A percentile compares a stretch with the other conserved stretches of the same genome.
Conservation (phyloP, 2,113 vertebrate genomes). For the Hydrolagus affinis region DNA sequence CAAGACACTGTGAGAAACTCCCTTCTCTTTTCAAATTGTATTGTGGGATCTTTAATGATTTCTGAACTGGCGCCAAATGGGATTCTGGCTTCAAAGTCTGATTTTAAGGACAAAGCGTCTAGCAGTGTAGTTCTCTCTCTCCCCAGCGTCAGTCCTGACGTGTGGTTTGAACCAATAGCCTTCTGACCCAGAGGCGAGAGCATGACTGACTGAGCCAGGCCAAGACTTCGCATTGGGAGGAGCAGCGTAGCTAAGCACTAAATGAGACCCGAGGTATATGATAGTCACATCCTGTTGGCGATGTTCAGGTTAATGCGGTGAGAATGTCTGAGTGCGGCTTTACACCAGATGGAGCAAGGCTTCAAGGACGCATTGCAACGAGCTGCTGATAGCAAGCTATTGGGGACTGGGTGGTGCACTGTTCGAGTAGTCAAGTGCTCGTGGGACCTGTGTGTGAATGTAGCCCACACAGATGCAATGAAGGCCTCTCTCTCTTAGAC, state of each 20-base stretch:
- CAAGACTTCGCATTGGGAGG: background rate
- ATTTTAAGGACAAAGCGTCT: too few relatives aligned
- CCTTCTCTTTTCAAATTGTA: too few relatives aligned
- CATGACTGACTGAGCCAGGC: too few relatives aligned
- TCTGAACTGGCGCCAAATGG: too few relatives aligned
- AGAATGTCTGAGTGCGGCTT: conserved; percentile 13
- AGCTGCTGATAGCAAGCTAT: conserved; percentile 16
- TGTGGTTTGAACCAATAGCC: too few relatives aligned
- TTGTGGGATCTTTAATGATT: too few relatives aligned
- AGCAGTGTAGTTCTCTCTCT: too few relatives aligned
- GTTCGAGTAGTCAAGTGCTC: background rate
- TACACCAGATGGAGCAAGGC: conserved; percentile 20
- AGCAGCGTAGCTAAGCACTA: background rate
- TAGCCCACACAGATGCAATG: conserved; percentile 4
- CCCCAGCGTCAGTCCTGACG: too few relatives aligned
- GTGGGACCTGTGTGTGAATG: background rate
- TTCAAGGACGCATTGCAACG: background rate
- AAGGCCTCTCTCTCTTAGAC: background rate
- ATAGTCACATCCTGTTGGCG: background rate
- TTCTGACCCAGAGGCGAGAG: too few relatives aligned
- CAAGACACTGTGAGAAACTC: too few relatives aligned
- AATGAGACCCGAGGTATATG: conserved; percentile 13
- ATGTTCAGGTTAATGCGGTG: conserved; percentile 13
- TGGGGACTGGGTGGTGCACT: conserved; percentile 22
- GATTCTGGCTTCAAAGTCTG: too few relatives aligned